phyloP scores from a whole-genome alignment of 2,888 invertebrate genomes.

The Lithophane semibrunnea region DNA sequence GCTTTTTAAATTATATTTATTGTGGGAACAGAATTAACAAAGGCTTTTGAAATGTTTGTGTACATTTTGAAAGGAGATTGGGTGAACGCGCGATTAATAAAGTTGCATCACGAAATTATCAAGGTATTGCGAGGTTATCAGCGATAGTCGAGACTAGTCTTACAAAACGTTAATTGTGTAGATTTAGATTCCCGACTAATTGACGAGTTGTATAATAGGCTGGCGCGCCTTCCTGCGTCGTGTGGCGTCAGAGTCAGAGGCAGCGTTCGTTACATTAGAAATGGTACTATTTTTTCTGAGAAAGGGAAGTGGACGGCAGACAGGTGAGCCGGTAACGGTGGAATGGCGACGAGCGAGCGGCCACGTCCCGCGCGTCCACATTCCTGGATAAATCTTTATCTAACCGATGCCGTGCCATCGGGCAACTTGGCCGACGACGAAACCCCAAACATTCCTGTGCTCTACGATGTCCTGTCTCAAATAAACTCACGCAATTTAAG shows the following conservation, averaged over 20 bases:
- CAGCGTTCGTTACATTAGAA: slow-evolving; percentile 60
- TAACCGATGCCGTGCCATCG: slow-evolving; percentile 63
- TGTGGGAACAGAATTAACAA: slow-evolving; percentile 75
- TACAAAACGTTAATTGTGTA: slow-evolving; percentile 42
- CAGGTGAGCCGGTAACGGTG: slow-evolving; percentile 75
- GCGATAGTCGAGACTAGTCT: slow-evolving; percentile 36
- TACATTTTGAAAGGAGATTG: slow-evolving; percentile 52
- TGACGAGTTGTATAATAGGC: slow-evolving; percentile 49
- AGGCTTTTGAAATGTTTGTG: slow-evolving; percentile 69
- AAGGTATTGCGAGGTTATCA: slow-evolving; percentile 43
- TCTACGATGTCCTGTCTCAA: slow-evolving; percentile 35
- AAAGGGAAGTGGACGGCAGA: slow-evolving; percentile 71
- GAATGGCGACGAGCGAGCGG: slow-evolving; percentile 71
- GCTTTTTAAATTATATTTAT: slow-evolving; percentile 65
- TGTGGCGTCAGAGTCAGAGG: slow-evolving; percentile 60
- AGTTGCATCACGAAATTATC: slow-evolving; percentile 58
- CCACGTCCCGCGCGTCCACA: slow-evolving; percentile 71
- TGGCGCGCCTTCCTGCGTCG: slow-evolving; percentile 54
- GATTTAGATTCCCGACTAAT: slow-evolving; percentile 56
- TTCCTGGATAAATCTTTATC: slow-evolving; percentile 78
- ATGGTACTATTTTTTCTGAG: slow-evolving; percentile 66
- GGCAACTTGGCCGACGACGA: slow-evolving; percentile 48
- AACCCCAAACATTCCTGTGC: slow-evolving; percentile 56
- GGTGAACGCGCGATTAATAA: slow-evolving; percentile 38
- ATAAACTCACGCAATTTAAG: slow-evolving; percentile 50